These are phyloP conservation scores for Lophochroa leadbeateri DNA, from an alignment of 2,113 vertebrate genomes.

Conservation along the genomic window DNA sequence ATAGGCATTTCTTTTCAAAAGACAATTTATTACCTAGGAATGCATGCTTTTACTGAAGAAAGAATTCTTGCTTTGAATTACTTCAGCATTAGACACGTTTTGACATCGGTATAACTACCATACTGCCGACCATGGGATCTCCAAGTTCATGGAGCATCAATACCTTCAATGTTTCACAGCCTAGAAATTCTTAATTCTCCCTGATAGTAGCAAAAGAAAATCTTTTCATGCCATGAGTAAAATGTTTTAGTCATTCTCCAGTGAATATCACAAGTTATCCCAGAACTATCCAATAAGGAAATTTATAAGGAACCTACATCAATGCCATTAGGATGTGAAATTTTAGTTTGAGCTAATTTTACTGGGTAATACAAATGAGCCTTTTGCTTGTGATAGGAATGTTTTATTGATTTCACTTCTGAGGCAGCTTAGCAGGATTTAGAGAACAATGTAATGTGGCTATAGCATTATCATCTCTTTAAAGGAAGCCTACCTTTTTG, in stretches of 20 bases:
- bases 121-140: neutral
- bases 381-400: neutral
- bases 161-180: neutral
- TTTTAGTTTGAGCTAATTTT: neutral
- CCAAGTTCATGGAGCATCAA: neutral
- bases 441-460: neutral
- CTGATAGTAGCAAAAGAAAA: neutral
- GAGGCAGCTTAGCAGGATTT: neutral
- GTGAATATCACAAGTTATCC: neutral
- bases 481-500: neutral
- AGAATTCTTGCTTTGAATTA: neutral
- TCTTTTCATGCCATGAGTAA: neutral
- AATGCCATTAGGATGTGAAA: neutral
- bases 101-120: neutral
- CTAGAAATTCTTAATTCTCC: neutral
- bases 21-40: neutral
- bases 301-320: neutral
- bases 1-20: neutral
- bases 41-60: neutral
- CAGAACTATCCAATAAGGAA: neutral
- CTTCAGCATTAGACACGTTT: neutral
- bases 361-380: neutral
- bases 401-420: neutral
- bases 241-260: neutral
- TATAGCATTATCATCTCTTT: neutral